Evolutionary conservation across 92 coral and sea anemone species (phyloP), one percentile per base, ranked within the genome.

Genomic region (Metridium senile): DNA sequence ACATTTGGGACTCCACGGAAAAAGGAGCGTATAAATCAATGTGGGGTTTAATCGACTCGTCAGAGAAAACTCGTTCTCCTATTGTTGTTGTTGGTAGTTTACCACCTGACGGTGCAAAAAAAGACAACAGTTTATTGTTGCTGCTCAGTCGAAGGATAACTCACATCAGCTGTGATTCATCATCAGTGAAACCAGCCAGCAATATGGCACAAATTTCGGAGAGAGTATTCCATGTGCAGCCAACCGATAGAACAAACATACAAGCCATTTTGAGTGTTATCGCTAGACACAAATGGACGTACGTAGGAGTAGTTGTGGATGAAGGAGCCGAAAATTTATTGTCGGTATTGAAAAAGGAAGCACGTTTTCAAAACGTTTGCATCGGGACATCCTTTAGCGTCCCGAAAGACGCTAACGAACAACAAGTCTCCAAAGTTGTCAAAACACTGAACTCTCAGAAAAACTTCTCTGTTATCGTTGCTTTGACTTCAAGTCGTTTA

Each of bases 271-370:
- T 85, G 33, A 88, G 82, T 43, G 75, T 96, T 20, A 88, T 88
- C 0, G 84, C 86, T 33, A 56, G 59, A n/a, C 85, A 89, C 70
- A 83, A 92, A 51, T 96, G 99, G 99, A 87, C 88, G 59, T 84
- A 89, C 69, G 76, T 86, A 23, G 97, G 89, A 1, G 89, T 84
- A 1, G 86, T 96, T 46, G 47, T 68, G 56, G 87, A 85, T 72
- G 85, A 82, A 21, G 82, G 82, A 53, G 72, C 70, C 1, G 69
- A 66, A 9, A 63, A 71, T 49, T 30, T 71, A 61, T 46, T 78
- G 31, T 57, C 82, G 21, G 69, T 76, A 1, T 76, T 91, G 57
- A 80, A 78, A 26, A 57, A 79, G 25, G 89, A 82, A 56, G 90
- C 93, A 3, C 45, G 29, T 27, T 71, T 78, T 8, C 76, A 67